Base-by-base conservation (phyloP, 2,113 vertebrate genomes). In the Serilophus lunatus region DNA sequence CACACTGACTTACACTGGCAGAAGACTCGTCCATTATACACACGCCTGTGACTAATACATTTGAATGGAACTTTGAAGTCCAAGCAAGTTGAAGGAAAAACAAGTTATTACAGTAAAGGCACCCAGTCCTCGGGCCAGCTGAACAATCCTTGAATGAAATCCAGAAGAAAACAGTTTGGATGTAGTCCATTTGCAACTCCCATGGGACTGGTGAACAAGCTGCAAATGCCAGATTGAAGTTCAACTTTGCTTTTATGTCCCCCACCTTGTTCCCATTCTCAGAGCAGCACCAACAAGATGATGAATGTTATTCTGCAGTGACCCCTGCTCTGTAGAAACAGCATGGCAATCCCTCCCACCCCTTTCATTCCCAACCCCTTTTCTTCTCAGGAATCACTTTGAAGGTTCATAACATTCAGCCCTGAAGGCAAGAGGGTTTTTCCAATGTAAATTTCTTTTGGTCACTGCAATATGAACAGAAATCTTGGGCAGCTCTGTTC, bases 381-480 rank as follows among this genome's bases (percentile, higher is more conserved):
- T 88, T 82, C 83, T 96, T 95, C 87, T 93, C 83, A 97, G 92
- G 92, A 91, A 82, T 92, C 68, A 74, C 77, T 50, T 90, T 89
- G 96, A 94, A 96, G 96, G 94, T 93, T 97, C 95, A 96, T 97
- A 94, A 97, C 93, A 94, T 96, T 91, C 93, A 96, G 93, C 96
- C 96, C 95, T 33, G 81, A 74, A 92, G 94, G 92, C 95, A 96
- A 72, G 82, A 97, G 64, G 95, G 90, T 95, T 90, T 94, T 97
- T 97, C 95, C 91, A 95, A 95, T 97, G 94, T 97, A 97, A 97
- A 97, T 97, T 97, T 97, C 96, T 92, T 97, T 87, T 90, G 96
- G 89, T 92, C 95, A 96, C 81, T 47, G 80, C 94, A 83, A 87
- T 95, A 93, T 88, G 84, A 95, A 80, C 87, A 92, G 86, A 91